These are phyloP conservation scores for Cheilosia pagana DNA, from an alignment of 2,888 invertebrate genomes.

Conservation along the genomic window DNA sequence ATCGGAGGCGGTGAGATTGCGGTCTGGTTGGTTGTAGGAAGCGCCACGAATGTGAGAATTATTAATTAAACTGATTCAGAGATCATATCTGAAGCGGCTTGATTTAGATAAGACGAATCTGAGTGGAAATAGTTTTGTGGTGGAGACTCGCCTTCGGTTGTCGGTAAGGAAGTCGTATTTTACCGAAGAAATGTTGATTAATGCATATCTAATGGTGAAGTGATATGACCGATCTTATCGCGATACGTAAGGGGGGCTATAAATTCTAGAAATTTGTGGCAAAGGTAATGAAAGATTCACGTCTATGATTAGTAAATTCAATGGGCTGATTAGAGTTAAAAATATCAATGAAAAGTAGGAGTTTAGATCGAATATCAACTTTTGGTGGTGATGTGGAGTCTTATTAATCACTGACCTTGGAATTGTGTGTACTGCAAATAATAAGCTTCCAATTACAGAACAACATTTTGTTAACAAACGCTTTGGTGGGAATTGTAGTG, in stretches of 20 bases:
- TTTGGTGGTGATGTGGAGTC: too few relatives aligned
- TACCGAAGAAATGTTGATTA: slow-evolving; percentile 24
- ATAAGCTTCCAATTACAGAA: too few relatives aligned
- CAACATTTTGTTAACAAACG: too few relatives aligned
- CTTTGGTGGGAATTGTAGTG: too few relatives aligned
- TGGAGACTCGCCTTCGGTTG: slow-evolving; percentile 9
- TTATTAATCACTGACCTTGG: too few relatives aligned
- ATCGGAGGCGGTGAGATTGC: slow-evolving; percentile 7
- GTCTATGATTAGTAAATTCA: slow-evolving; percentile 1
- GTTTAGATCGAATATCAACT: too few relatives aligned
- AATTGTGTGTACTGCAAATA: too few relatives aligned
- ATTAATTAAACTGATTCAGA: slow-evolving; percentile 41
- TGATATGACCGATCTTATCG: slow-evolving; percentile 49
- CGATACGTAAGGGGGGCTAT: slow-evolving; percentile 8
- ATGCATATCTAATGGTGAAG: slow-evolving; percentile 33
- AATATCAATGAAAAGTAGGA: too few relatives aligned
- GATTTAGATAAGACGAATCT: slow-evolving; percentile 17
- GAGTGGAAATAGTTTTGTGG: not conserved
- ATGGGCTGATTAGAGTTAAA: slow-evolving; percentile 12
- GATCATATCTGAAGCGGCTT: slow-evolving; percentile 36
- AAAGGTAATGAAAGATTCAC: slow-evolving; percentile 40
- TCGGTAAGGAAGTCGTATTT: slow-evolving; percentile 63
- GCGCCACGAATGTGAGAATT: slow-evolving; percentile 8
- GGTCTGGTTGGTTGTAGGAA: not conserved
- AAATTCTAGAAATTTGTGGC: slow-evolving; percentile 38